Conservation (phyloP, 1,140 invertebrate genomes). For the Branchinecta lynchi region DNA sequence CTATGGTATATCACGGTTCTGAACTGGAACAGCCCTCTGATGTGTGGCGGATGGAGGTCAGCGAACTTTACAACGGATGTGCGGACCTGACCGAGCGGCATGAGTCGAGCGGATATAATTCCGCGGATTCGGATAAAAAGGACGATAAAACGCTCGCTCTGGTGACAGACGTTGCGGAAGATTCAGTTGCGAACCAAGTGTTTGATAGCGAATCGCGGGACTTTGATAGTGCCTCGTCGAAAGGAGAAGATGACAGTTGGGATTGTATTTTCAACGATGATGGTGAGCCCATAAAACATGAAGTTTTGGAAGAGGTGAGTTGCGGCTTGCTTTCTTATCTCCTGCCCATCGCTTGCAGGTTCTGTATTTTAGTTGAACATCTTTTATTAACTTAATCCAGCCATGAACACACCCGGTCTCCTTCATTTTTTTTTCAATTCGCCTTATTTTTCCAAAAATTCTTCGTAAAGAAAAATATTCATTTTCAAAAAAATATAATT, state of each 20-base stretch:
- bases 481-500: too few species aligned
- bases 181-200: background rate
- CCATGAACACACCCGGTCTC: too few species aligned
- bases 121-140: slow-evolving; percentile 2
- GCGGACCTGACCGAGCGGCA: background rate
- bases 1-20: background rate
- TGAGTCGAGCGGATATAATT: background rate
- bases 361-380: too few species aligned
- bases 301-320: background rate
- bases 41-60: background rate
- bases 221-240: background rate
- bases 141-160: background rate
- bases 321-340: background rate
- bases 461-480: too few species aligned
- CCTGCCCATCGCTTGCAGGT: background rate
- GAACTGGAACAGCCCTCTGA: background rate
- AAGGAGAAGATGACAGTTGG: background rate
- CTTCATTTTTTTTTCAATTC: too few species aligned
- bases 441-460: too few species aligned
- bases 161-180: background rate
- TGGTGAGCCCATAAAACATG: background rate
- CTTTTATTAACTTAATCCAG: too few species aligned
- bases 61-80: background rate
- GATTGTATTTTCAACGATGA: background rate
- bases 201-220: background rate